Conservation (phyloP, 2,888 invertebrate genomes). For the Coecobrya sp. region DNA sequence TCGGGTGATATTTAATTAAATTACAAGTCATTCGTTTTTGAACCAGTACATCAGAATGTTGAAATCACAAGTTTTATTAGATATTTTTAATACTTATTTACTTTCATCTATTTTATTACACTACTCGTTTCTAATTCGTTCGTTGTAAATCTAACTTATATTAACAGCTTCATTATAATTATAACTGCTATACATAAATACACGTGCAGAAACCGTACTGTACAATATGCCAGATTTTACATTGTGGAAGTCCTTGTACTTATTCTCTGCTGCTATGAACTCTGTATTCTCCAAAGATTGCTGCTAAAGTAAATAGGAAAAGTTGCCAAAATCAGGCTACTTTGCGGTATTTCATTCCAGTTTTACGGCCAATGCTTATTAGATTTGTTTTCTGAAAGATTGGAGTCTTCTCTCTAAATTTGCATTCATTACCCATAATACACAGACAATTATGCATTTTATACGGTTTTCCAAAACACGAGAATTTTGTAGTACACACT, state of each 20-base stretch:
- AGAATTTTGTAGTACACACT: constrained; percentile 41
- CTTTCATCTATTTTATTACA: too few relatives aligned
- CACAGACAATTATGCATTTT: constrained; percentile 72
- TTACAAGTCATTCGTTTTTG: too few relatives aligned
- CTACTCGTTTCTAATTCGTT: too few relatives aligned
- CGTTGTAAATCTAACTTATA: too few relatives aligned
- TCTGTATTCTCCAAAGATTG: constrained; percentile 56
- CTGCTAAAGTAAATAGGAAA: constrained; percentile 69
- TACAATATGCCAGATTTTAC: neutral
- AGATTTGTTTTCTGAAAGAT: constrained; percentile 78
- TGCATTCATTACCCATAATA: constrained; percentile 78
- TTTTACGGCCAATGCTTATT: constrained; percentile 75
- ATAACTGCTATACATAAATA: neutral
- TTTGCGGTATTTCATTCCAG: constrained; percentile 75
- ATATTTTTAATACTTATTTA: too few relatives aligned
- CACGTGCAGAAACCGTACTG: neutral
- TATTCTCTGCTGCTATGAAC: neutral
- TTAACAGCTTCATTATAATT: neutral
- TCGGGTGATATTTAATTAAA: constrained; percentile 34
- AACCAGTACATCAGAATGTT: too few relatives aligned
- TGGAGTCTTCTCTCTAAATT: constrained; percentile 72
- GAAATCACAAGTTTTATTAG: too few relatives aligned
- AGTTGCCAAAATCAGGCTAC: constrained; percentile 74
- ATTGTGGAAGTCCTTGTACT: neutral
- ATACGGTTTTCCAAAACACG: constrained; percentile 52